Conservation (phyloP, 2,888 invertebrate genomes). For the Falcaria lacertinaria region DNA sequence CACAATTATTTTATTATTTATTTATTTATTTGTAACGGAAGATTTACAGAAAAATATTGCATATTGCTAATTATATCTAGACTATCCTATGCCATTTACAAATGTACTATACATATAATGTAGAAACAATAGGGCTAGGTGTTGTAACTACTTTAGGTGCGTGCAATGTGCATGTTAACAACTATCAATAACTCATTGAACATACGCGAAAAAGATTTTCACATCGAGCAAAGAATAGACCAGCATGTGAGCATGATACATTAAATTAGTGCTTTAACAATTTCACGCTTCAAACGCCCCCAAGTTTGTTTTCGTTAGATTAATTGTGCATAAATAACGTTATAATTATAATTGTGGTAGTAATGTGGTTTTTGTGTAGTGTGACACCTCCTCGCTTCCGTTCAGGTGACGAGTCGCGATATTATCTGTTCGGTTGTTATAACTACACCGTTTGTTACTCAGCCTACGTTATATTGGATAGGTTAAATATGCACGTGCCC, state of each 20-base stretch:
- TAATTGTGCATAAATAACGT: constrained; percentile 36
- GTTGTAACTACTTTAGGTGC: too few relatives aligned
- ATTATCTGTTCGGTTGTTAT: constrained; percentile 43
- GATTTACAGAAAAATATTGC: too few relatives aligned
- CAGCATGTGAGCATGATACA: neutral
- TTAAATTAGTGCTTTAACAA: neutral
- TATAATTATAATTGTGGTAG: constrained; percentile 47
- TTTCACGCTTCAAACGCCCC: neutral
- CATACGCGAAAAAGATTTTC: neutral
- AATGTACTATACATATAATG: too few relatives aligned
- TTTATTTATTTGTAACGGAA: too few relatives aligned
- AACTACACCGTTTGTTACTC: constrained; percentile 58
- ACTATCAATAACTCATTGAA: constrained; percentile 9
- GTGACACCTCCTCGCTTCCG: constrained; percentile 57
- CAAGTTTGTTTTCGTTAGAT: constrained; percentile 14
- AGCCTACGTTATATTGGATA: constrained; percentile 31
- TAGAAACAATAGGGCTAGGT: too few relatives aligned
- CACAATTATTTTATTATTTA: too few relatives aligned
- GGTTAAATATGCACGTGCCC: constrained; percentile 23
- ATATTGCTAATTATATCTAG: too few relatives aligned
- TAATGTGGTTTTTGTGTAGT: constrained; percentile 75
- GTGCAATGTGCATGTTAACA: too few relatives aligned
- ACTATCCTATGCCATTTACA: too few relatives aligned
- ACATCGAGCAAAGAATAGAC: neutral
- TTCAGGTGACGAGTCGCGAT: constrained; percentile 68